A percentile compares a stretch with the other conserved stretches of the same genome.
These are phyloP conservation scores for Galerucella nymphaeae DNA, from an alignment of 2,888 invertebrate species.

Conservation along the genomic window DNA sequence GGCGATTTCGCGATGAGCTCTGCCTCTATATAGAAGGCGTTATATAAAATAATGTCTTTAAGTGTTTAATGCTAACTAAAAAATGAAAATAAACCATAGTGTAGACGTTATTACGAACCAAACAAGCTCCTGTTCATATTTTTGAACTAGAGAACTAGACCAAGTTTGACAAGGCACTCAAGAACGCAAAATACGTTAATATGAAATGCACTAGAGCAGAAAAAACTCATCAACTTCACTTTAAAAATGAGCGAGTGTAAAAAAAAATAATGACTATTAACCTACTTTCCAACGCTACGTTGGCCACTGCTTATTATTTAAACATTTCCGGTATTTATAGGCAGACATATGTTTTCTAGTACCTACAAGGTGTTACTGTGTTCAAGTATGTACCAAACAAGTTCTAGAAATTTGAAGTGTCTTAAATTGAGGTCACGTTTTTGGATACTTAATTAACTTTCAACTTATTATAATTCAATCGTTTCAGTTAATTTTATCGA, in stretches of 20 bases:
- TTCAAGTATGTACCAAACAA: neutral
- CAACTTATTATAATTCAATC: neutral
- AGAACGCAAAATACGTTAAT: conserved; percentile 12
- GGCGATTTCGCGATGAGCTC: too few species aligned
- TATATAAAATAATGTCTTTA: too few species aligned
- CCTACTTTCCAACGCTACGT: conserved; percentile 24
- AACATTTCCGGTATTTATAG: conserved; percentile 21
- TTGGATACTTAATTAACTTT: neutral
- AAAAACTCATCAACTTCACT: conserved; percentile 11
- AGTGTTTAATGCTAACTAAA: too few species aligned
- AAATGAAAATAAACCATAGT: too few species aligned
- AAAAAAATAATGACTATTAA: conserved; percentile 25
- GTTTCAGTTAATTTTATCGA: too few species aligned
- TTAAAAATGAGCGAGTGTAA: conserved; percentile 4
- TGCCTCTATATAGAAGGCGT: too few species aligned
- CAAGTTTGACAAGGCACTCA: conserved; percentile 22
- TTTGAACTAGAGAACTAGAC: neutral
- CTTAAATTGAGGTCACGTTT: conserved; percentile 8
- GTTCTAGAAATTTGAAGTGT: neutral
- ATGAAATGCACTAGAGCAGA: neutral
- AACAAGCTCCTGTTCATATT: too few species aligned
- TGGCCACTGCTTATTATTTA: conserved; percentile 17
- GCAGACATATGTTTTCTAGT: conserved; percentile 15
- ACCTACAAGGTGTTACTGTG: conserved; percentile 15
- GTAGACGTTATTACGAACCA: too few species aligned